Evolutionary conservation across 2,113 vertebrate species (phyloP).

Genomic region (Natator depressus): DNA sequence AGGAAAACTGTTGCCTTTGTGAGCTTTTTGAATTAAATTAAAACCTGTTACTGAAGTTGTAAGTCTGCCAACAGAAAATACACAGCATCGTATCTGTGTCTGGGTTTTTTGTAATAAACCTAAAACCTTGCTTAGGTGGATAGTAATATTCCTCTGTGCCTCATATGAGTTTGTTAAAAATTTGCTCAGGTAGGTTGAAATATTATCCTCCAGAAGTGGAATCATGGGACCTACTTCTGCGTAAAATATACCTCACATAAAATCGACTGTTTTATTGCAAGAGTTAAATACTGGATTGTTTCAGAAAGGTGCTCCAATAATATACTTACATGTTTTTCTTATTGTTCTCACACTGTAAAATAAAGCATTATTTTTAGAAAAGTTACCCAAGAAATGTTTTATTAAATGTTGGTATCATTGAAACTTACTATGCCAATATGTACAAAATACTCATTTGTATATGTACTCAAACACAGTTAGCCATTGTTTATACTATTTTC

Average conservation of each 20-base stretch:
- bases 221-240: constrained; percentile 6
- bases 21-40: background rate
- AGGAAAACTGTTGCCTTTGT: background rate
- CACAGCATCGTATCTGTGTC: background rate
- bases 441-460: background rate
- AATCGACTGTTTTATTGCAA: constrained; percentile 25
- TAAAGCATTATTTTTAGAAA: constrained; percentile 50
- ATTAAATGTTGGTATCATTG: constrained; percentile 2
- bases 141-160: constrained; percentile 25
- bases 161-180: background rate
- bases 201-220: background rate
- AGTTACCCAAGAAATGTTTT: constrained; percentile 34
- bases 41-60: background rate
- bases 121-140: background rate
- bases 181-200: constrained; percentile 29
- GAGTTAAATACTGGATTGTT: constrained; percentile 12
- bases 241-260: constrained; percentile 59
- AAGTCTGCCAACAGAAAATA: background rate
- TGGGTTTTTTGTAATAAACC: background rate
- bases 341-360: constrained; percentile 23
- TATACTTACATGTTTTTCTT: constrained; percentile 19
- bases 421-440: background rate
- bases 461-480: background rate
- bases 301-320: background rate
- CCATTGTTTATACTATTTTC: background rate